Evolutionary conservation across 2,113 vertebrate species (phyloP).

Genomic region (Oplegnathus fasciatus): DNA sequence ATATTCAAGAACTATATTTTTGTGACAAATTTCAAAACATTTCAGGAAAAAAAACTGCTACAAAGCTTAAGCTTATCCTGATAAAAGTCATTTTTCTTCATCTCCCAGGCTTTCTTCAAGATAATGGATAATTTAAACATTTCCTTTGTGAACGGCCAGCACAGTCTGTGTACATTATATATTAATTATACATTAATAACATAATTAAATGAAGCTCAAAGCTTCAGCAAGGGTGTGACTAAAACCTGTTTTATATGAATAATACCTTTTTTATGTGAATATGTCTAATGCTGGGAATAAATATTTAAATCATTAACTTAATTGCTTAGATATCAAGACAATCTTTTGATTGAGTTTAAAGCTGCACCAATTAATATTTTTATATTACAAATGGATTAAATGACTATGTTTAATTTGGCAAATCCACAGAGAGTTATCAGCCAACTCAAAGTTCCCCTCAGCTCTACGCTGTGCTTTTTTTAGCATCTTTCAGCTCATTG

Average conservation of each 20-base stretch:
- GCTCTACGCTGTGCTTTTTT: background rate
- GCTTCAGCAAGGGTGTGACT: slow-evolving; percentile 1
- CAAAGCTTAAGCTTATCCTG: background rate
- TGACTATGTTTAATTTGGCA: background rate
- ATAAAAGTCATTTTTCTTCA: background rate
- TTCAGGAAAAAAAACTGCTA: background rate
- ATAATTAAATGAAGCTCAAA: background rate
- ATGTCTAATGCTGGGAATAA: slow-evolving; percentile 13
- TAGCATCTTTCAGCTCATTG: background rate
- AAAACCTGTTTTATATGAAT: slow-evolving; percentile 30
- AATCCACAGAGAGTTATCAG: background rate
- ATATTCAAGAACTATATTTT: background rate
- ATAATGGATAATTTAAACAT: too few species aligned
- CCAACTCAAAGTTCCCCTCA: background rate
- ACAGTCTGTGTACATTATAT: too few species aligned
- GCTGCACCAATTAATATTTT: background rate
- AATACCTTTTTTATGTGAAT: background rate
- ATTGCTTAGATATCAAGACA: background rate
- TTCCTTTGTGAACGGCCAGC: too few species aligned
- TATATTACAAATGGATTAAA: background rate
- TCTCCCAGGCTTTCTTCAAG: too few species aligned
- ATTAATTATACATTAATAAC: background rate
- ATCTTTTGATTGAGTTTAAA: background rate
- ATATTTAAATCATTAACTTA: slow-evolving; percentile 4
- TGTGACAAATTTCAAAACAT: background rate